A percentile compares a stretch with the other conserved stretches of the same genome.
Evolutionary conservation across 2,888 invertebrate genomes (phyloP).

Genomic region (Philaethria dido): DNA sequence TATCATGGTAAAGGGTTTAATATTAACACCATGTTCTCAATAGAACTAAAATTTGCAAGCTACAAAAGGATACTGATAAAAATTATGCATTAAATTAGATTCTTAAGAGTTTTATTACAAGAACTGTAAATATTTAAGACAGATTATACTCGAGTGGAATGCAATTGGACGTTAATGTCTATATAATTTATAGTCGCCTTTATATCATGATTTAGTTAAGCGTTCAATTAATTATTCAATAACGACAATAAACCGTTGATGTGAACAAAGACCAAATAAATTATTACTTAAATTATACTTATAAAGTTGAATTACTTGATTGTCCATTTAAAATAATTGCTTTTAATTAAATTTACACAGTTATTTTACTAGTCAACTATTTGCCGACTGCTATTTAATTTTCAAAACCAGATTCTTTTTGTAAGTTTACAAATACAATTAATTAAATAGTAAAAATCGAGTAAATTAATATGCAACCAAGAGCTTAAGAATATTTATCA

Average conservation of each 20-base stretch:
- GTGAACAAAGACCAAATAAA: neutral
- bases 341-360: too few relatives aligned
- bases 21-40: constrained; percentile 13
- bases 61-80: neutral
- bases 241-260: neutral
- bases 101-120: neutral
- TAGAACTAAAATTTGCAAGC: neutral
- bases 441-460: too few relatives aligned
- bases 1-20: constrained; percentile 11
- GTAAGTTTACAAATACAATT: too few relatives aligned
- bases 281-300: neutral
- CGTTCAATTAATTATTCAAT: constrained; percentile 1
- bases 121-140: too few relatives aligned
- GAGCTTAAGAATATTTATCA: too few relatives aligned
- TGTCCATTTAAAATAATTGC: neutral
- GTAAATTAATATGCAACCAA: too few relatives aligned
- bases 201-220: neutral
- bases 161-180: neutral
- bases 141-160: neutral
- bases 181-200: neutral
- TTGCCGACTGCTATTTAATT: too few relatives aligned
- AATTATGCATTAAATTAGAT: neutral
- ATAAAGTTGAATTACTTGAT: neutral
- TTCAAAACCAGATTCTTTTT: too few relatives aligned
- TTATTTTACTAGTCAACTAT: too few relatives aligned